Conservation (phyloP, 2,888 invertebrate species). For the Platycnemis pennipes region DNA sequence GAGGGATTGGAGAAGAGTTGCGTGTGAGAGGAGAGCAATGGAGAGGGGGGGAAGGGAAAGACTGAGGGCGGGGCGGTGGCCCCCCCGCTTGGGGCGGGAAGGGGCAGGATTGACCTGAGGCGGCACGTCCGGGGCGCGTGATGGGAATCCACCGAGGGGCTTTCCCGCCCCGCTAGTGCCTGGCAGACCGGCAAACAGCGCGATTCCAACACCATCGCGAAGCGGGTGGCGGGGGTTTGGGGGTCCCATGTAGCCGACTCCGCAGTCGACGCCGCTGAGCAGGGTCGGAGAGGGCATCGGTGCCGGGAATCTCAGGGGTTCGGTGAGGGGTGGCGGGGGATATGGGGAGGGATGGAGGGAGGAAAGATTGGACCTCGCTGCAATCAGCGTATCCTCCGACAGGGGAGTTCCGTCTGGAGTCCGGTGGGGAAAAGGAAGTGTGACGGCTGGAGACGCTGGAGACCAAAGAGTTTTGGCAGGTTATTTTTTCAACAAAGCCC, state of each 20-base stretch:
- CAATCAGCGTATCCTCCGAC: constrained; percentile 45
- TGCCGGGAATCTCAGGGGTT: neutral
- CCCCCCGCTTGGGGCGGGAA: neutral
- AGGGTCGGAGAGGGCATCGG: neutral
- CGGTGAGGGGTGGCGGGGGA: neutral
- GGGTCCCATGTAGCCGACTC: constrained; percentile 28
- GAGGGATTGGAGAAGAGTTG: neutral
- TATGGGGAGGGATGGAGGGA: neutral
- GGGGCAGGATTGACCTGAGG: constrained; percentile 20
- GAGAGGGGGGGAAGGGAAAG: neutral
- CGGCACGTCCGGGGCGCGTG: constrained; percentile 62
- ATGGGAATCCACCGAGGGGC: constrained; percentile 46
- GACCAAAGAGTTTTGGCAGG: neutral
- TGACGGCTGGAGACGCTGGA: neutral
- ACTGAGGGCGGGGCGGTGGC: neutral
- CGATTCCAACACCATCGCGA: constrained; percentile 8
- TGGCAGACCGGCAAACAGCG: constrained; percentile 49
- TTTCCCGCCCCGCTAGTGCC: neutral
- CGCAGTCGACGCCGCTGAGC: neutral
- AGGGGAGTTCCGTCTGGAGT: neutral
- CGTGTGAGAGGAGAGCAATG: neutral
- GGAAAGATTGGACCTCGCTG: constrained; percentile 57
- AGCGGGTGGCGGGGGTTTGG: too few relatives aligned
- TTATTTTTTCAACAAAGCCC: too few relatives aligned
- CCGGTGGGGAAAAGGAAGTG: neutral